Percentiles rank a stretch among this genome's conserved stretches.
phyloP scores from a whole-genome alignment of 2,888 invertebrate genomes.

The Invenusta paracnida region DNA sequence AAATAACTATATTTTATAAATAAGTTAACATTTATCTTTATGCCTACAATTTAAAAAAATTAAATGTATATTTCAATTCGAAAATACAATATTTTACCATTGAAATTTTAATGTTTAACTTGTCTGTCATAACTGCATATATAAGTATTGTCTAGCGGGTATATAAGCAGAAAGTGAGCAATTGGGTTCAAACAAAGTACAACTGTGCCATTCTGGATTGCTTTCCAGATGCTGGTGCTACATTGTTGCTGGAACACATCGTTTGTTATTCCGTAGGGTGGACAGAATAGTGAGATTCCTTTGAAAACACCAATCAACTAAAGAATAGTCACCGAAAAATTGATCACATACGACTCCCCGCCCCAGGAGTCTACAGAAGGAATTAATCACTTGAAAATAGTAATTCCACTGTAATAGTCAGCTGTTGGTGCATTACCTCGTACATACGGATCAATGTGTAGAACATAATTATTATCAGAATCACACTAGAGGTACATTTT shows the following conservation, averaged over 20 bases:
- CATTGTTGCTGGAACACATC: not conserved
- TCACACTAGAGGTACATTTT: not conserved
- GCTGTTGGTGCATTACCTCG: not conserved
- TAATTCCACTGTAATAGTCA: not conserved
- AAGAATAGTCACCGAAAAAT: not conserved
- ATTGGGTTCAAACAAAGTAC: not conserved
- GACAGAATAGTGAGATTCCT: not conserved
- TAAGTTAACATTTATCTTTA: too few relatives aligned
- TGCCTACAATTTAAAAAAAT: too few relatives aligned
- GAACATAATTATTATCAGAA: not conserved
- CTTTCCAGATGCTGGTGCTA: not conserved
- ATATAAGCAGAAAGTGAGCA: not conserved
- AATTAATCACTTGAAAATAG: not conserved
- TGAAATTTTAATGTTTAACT: too few relatives aligned
- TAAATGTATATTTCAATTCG: too few relatives aligned
- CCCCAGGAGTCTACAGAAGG: not conserved
- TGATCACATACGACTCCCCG: not conserved
- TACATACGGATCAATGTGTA: not conserved
- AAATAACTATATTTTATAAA: not conserved
- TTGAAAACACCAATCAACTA: not conserved
- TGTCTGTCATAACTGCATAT: too few relatives aligned
- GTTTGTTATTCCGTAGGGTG: not conserved
- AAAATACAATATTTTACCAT: too few relatives aligned
- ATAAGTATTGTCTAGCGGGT: too few relatives aligned
- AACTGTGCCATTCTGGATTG: not conserved